These are phyloP conservation scores for Clinocottus analis DNA, from an alignment of 2,113 vertebrate genomes.

Conservation along the genomic window DNA sequence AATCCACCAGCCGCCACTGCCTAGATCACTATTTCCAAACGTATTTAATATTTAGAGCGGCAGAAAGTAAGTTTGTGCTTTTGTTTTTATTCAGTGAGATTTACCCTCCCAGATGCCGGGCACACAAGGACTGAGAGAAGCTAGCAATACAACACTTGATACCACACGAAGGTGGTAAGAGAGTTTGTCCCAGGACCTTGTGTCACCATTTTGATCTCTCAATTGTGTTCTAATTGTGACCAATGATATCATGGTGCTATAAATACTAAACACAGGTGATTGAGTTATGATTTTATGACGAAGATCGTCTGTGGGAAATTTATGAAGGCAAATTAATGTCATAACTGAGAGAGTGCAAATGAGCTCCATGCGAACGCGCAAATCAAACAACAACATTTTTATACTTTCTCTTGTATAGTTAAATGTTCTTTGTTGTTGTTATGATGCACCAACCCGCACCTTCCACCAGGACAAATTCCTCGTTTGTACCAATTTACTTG, in stretches of 20 bases:
- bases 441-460: too few relatives aligned
- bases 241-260: neutral
- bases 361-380: too few relatives aligned
- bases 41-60: constrained; percentile 49
- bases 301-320: too few relatives aligned
- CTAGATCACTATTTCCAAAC: constrained; percentile 24
- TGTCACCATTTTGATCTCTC: constrained; percentile 1
- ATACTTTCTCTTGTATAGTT: too few relatives aligned
- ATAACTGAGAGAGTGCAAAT: too few relatives aligned
- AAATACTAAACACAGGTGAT: neutral
- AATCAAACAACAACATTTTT: too few relatives aligned
- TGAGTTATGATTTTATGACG: neutral
- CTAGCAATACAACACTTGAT: neutral
- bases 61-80: constrained; percentile 21
- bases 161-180: constrained; percentile 20
- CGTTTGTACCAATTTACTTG: too few relatives aligned
- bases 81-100: constrained; percentile 28
- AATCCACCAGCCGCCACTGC: too few relatives aligned
- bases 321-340: too few relatives aligned
- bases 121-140: constrained; percentile 18
- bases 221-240: neutral
- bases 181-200: constrained; percentile 17
- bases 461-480: too few relatives aligned
- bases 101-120: constrained; percentile 1
- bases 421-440: too few relatives aligned